Evolutionary conservation across 2,888 invertebrate genomes (phyloP).

Genomic region (Aromia moschata): DNA sequence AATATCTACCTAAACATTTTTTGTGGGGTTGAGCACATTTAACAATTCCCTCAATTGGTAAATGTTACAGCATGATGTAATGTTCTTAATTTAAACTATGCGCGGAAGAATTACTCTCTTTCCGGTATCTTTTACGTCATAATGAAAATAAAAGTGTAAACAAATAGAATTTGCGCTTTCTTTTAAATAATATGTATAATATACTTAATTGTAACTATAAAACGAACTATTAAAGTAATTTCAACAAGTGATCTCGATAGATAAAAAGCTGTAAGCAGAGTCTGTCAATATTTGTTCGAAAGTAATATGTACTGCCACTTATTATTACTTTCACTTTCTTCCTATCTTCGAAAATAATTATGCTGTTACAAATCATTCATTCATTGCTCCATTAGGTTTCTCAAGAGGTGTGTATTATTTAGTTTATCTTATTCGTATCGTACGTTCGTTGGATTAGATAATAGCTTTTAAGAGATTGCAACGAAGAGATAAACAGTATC

Average conservation of each 20-base stretch:
- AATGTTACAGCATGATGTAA: no score
- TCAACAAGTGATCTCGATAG: no score
- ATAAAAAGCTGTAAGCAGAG: slow-evolving; percentile 2
- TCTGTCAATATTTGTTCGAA: slow-evolving; percentile 10
- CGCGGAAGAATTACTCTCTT: background rate
- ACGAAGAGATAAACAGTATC: no score
- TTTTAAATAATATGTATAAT: background rate
- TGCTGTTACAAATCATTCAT: no score
- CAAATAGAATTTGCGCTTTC: slow-evolving; percentile 4
- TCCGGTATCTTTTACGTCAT: background rate
- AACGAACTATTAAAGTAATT: background rate
- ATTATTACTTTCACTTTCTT: slow-evolving; percentile 11
- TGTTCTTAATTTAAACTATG: background rate
- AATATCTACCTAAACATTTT: no score
- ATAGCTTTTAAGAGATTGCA: no score
- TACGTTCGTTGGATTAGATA: no score
- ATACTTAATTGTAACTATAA: background rate
- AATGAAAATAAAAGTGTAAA: slow-evolving; percentile 1
- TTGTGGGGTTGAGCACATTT: no score
- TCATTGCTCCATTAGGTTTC: no score
- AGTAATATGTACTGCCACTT: background rate
- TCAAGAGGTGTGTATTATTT: no score
- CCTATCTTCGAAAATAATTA: background rate
- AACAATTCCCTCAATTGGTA: no score
- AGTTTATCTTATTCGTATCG: no score